Evolutionary conservation across 2,888 invertebrate genomes (phyloP), one percentile per base, ranked within the genome.

Genomic region (Drosophila niveifrons): DNA sequence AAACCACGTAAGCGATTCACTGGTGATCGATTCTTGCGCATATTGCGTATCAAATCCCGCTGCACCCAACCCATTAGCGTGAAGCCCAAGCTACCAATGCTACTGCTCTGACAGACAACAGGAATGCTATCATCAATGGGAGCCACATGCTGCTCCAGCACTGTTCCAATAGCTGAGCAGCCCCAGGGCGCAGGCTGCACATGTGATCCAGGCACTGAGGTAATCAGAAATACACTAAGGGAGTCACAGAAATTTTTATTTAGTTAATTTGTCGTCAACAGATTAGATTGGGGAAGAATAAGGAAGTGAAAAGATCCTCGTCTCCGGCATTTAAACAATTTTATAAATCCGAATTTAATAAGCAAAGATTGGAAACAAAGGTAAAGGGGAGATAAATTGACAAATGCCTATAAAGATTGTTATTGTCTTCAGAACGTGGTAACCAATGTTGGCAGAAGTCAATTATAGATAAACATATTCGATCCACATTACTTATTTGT

Each of bases 21-120:
- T 2, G 47, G 36, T 8, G 39, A 9, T 4, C 17, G 15, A 11
- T 31, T 46, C 15, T 29, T 39, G 1, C 55, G 10, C 3, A 63
- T 11, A 41, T 63, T 39, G 1, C 34, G 8, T 1, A 63, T 9
- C 3, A 63, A 36, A 39, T 63, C 47, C 6, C 23, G 23, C 23
- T 47, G 15, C 17, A 55, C 15, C 55, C 63, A 63, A 8, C 39
- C 39, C 1, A 6, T 29, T 3, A 29, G 6, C 29, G 1, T 50
- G 9, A 9, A 0, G 3, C 23, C 62, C 4, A 55, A 17, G 11
- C 55, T 48, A 11, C 63, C 63, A 9, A 63, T 41, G 36, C 47
- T 55, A 11, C 55, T 23, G 31, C 63, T 63, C 13, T 63, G 63
- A 2, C 63, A 63, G 13, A 55, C 47, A 41, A 63, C 47, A 0